A percentile compares a stretch with the other conserved stretches of the same genome.
Evolutionary conservation across 2,797 vertebrate species (phyloP).

Genomic region (Phyllotis vaccarum): DNA sequence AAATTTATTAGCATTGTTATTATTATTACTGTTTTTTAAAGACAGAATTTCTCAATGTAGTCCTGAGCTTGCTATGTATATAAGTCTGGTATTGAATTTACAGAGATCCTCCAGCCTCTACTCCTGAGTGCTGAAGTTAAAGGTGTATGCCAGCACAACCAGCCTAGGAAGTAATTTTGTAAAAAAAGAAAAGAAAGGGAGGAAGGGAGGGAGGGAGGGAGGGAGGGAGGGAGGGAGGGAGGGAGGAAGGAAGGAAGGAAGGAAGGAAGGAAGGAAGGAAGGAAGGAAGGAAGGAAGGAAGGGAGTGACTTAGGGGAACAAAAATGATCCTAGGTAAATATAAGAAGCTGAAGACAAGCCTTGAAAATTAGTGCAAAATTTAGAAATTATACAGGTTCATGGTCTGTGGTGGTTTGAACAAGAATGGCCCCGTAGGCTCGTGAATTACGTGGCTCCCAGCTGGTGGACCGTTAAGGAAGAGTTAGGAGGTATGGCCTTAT

Average conservation of each 20-base stretch:
- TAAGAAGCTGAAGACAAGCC: constrained; percentile 13
- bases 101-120: neutral
- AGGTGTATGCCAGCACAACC: neutral
- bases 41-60: neutral
- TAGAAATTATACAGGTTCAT: neutral
- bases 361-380: constrained; percentile 11
- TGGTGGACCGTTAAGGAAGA: neutral
- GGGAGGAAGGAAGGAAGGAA: neutral
- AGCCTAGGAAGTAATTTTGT: neutral
- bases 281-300: neutral
- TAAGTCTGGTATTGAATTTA: neutral
- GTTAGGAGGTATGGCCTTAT: neutral
- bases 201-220: neutral
- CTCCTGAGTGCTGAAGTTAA: neutral
- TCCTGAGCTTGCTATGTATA: neutral
- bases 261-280: neutral
- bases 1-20: neutral
- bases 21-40: neutral
- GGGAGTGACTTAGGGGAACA: neutral
- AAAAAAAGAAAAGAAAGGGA: neutral
- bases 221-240: too few relatives aligned
- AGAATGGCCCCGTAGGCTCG: neutral
- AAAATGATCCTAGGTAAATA: neutral
- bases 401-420: neutral
- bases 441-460: neutral